Base-by-base conservation (phyloP, 2,888 invertebrate species). In the Argyresthia albistria region DNA sequence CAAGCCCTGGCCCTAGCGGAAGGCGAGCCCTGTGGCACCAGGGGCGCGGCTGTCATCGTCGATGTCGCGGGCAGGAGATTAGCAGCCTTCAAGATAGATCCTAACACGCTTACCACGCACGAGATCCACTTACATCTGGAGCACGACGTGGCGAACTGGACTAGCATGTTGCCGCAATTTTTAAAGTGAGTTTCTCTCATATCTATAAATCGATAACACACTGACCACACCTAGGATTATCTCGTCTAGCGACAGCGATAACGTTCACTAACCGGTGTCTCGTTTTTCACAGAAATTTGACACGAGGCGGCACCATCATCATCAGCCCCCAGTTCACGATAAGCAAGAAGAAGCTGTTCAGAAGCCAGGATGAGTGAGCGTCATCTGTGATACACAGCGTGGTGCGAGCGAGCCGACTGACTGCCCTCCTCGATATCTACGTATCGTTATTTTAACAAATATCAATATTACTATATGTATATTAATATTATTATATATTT, bases 261-360 rank as follows among this genome's bases (percentile, higher is more conserved):
- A n/a, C 49, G 39, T 45, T 37, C 12, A n/a, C 51, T 54, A 49
- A 54, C 50, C 10, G 42, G 46, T 54, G 12, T 54, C 49, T 57
- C 50, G 57, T 72, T 60, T 61, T 65, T 67, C n/a, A 58, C 89
- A 95, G 95, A 90, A 96, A 95, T 79, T 88, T 96, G 67, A 93
- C 95, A 62, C 91, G 94, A 80, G 92, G 94, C 82, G 93, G 94
- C 77, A 95, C 95, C 63, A 93, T 97, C 70, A 93, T 96, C 86
- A 94, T 97, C 78, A 95, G 95, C 88, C 93, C 93, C 66, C 94
- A 93, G 74, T 97, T 95, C 89, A 92, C 92, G 71, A 89, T 97
- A 86, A 94, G 93, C 78, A 97, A 97, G 90, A 95, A 95, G 82
- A 97, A 97, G 87, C 89, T 97, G 66, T 97, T 96, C 89, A 90